Percentiles rank a stretch among this genome's conserved stretches.
Conservation (phyloP, 2,113 vertebrate genomes). For the Grammomys dolichurus region DNA sequence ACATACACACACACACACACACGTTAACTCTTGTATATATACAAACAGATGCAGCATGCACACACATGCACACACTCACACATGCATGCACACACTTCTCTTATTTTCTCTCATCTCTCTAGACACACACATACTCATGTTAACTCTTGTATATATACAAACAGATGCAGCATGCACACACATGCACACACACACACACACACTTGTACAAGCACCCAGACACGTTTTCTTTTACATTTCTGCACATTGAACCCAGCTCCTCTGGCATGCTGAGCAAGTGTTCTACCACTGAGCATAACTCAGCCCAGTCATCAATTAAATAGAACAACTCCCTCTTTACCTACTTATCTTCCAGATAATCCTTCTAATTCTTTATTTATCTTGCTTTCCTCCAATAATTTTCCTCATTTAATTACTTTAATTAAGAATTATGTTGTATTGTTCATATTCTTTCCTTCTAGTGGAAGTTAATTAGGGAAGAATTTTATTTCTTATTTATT, state of each 20-base stretch:
- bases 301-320: not conserved
- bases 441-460: not conserved
- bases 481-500: not conserved
- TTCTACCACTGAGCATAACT: not conserved
- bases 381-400: not conserved
- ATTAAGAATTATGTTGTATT: not conserved
- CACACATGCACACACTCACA: too few relatives aligned
- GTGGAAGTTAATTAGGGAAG: not conserved
- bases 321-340: not conserved
- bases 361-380: not conserved
- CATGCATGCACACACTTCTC: too few relatives aligned
- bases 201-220: too few relatives aligned
- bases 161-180: too few relatives aligned
- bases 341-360: not conserved
- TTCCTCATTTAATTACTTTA: not conserved
- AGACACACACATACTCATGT: too few relatives aligned
- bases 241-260: not conserved
- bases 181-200: too few relatives aligned
- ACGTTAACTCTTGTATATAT: too few relatives aligned
- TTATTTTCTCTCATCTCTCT: not conserved
- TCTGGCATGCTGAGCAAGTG: not conserved
- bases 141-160: too few relatives aligned
- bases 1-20: too few relatives aligned
- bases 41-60: too few relatives aligned
- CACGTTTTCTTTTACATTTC: not conserved